phyloP scores from a whole-genome alignment of 2,113 vertebrate species.

The Ranitomeya variabilis region DNA sequence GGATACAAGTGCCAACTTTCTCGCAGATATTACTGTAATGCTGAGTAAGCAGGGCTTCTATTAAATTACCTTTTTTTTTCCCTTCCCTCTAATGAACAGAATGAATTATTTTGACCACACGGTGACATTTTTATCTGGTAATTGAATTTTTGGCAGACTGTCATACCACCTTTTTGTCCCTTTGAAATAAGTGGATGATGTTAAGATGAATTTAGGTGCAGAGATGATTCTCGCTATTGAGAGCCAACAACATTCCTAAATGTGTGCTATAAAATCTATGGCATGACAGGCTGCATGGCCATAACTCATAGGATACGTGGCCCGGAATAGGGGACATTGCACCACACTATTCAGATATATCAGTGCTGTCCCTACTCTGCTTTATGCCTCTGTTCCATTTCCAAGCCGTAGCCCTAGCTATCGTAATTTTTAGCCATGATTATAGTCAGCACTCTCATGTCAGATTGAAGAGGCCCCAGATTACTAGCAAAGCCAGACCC shows the following conservation, averaged over 20 bases:
- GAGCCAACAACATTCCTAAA: slow-evolving; percentile 52
- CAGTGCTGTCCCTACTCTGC: neutral
- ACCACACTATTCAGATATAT: slow-evolving; percentile 11
- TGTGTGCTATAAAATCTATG: slow-evolving; percentile 47
- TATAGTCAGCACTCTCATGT: slow-evolving; percentile 29
- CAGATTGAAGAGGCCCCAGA: slow-evolving; percentile 4
- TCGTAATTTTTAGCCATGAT: slow-evolving; percentile 38
- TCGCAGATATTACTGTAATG: slow-evolving; percentile 39
- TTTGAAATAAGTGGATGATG: slow-evolving; percentile 54
- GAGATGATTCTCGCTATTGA: slow-evolving; percentile 40
- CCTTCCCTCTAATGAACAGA: slow-evolving; percentile 45
- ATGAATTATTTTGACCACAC: slow-evolving; percentile 57
- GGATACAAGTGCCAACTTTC: neutral
- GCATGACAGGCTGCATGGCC: slow-evolving; percentile 10
- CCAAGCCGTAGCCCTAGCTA: slow-evolving; percentile 4
- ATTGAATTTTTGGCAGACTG: slow-evolving; percentile 57
- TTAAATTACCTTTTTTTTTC: slow-evolving; percentile 51
- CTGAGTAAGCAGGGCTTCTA: slow-evolving; percentile 50
- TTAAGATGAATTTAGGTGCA: slow-evolving; percentile 54
- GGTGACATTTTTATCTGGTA: slow-evolving; percentile 59
- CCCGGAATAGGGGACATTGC: slow-evolving; percentile 36
- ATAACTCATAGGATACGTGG: slow-evolving; percentile 32
- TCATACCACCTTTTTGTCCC: slow-evolving; percentile 53
- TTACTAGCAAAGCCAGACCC: slow-evolving; percentile 6
- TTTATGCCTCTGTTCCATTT: slow-evolving; percentile 25